Evolutionary conservation across 2,797 vertebrate species (phyloP).

Genomic region (Merluccius polli): DNA sequence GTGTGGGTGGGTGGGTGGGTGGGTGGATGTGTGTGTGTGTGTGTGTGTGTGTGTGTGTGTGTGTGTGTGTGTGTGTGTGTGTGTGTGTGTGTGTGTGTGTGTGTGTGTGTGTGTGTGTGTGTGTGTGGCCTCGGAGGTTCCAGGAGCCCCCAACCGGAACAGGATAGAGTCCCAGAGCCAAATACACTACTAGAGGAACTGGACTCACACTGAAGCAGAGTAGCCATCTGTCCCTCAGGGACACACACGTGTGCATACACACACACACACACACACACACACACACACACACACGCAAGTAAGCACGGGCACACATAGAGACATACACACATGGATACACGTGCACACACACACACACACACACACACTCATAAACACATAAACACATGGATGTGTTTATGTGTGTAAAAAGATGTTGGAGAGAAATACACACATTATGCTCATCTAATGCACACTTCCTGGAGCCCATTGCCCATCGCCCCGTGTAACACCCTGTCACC

Average conservation of each 20-base stretch:
- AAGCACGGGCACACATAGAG: not conserved
- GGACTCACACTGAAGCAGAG: slow-evolving; percentile 45
- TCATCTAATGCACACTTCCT: slow-evolving; percentile 9
- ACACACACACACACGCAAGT: not conserved
- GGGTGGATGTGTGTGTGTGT: slow-evolving; percentile 18
- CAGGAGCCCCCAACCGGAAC: slow-evolving; percentile 50
- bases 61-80: slow-evolving; percentile 8
- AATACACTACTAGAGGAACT: slow-evolving; percentile 40
- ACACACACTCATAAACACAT: not conserved
- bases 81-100: slow-evolving; percentile 21
- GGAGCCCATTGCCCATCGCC: not conserved
- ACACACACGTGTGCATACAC: slow-evolving; percentile 9
- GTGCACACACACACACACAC: not conserved
- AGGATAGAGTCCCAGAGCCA: slow-evolving; percentile 64
- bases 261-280: not conserved
- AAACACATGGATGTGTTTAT: too few relatives aligned
- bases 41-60: slow-evolving; percentile 17
- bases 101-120: slow-evolving; percentile 29
- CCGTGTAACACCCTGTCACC: slow-evolving; percentile 2
- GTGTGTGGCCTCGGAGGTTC: slow-evolving; percentile 20
- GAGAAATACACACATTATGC: slow-evolving; percentile 1
- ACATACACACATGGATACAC: not conserved
- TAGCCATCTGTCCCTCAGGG: slow-evolving; percentile 69
- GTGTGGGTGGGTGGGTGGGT: slow-evolving; percentile 16
- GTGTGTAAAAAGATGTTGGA: not conserved